Evolutionary conservation across 2,888 invertebrate genomes (phyloP).

Genomic region (Cheilosia vulpina): DNA sequence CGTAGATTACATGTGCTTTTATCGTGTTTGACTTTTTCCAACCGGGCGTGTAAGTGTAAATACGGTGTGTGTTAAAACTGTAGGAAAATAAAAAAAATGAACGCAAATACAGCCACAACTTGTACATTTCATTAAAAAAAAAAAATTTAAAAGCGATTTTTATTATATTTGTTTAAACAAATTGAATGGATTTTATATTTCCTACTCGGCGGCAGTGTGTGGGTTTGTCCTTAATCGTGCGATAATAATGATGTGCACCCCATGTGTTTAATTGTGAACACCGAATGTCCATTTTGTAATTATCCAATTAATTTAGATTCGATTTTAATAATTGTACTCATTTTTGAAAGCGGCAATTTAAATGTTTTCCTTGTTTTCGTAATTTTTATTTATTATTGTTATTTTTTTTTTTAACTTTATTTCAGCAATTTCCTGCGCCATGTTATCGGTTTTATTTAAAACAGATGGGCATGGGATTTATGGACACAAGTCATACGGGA

Average conservation of each 20-base stretch:
- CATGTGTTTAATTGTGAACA: constrained; percentile 13
- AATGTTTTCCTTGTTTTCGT: constrained; percentile 6
- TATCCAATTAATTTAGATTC: constrained; percentile 59
- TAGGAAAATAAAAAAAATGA: background rate
- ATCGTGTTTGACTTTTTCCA: constrained; percentile 19
- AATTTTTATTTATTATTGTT: background rate
- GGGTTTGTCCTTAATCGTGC: constrained; percentile 19
- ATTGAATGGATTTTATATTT: constrained; percentile 7
- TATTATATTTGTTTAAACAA: constrained; percentile 11
- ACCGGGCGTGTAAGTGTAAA: background rate
- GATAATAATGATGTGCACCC: constrained; percentile 25
- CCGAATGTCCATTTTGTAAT: constrained; percentile 39
- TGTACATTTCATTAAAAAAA: background rate
- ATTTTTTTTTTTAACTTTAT: constrained; percentile 3
- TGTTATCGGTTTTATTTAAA: constrained; percentile 24
- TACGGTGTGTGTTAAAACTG: constrained; percentile 1
- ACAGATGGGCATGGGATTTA: constrained; percentile 5
- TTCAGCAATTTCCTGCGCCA: constrained; percentile 38
- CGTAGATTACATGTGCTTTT: constrained; percentile 48
- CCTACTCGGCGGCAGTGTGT: background rate
- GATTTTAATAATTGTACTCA: constrained; percentile 36
- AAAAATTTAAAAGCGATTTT: constrained; percentile 26
- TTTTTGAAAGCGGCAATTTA: constrained; percentile 10
- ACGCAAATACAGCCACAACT: background rate
- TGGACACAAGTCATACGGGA: background rate